Conservation (phyloP, 2,888 invertebrate species). For the Leucania comma region DNA sequence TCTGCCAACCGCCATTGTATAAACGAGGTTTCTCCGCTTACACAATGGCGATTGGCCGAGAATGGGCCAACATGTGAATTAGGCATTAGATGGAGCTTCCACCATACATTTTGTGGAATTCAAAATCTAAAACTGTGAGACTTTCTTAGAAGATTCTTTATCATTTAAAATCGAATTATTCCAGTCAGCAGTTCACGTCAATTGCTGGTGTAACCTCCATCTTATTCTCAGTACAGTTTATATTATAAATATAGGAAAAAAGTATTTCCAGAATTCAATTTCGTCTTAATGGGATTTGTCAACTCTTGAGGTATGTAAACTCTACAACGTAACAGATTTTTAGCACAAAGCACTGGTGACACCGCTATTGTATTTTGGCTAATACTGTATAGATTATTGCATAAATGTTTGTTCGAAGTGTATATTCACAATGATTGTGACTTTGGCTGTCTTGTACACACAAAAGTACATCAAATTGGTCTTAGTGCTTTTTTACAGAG, state of each 20-base stretch:
- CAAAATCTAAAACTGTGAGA: neutral
- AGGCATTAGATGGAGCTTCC: neutral
- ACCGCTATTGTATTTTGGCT: conserved; percentile 6
- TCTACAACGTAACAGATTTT: neutral
- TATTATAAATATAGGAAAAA: neutral
- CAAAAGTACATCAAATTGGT: conserved; percentile 15
- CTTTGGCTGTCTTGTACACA: conserved; percentile 26
- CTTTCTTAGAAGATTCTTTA: neutral
- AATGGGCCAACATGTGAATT: no score
- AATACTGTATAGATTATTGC: neutral
- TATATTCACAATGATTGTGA: conserved; percentile 7
- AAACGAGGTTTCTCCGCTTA: no score
- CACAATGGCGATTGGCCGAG: no score
- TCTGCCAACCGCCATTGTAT: no score
- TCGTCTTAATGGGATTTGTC: conserved; percentile 1
- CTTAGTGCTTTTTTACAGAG: no score
- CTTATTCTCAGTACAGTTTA: neutral
- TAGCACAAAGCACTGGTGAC: conserved; percentile 18
- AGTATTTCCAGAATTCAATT: conserved; percentile 12
- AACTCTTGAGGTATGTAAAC: conserved; percentile 24
- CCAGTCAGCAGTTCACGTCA: neutral
- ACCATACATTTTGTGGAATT: neutral
- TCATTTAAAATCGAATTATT: neutral
- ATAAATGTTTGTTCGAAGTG: conserved; percentile 7
- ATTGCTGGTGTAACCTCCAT: neutral